Evolutionary conservation across 2,113 vertebrate species (phyloP).

Genomic region (Monopterus albus): DNA sequence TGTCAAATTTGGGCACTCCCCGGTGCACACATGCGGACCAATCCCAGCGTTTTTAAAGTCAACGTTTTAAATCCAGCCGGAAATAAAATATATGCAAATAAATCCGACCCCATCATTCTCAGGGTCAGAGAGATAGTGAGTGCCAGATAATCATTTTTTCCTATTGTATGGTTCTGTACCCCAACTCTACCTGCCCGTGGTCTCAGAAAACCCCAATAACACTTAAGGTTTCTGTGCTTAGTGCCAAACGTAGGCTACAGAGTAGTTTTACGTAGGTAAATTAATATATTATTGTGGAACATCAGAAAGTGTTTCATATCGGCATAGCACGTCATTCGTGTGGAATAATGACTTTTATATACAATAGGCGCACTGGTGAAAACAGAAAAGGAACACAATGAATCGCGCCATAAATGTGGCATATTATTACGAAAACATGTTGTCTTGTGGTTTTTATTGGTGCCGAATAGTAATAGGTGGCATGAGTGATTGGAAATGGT

Average conservation of each 20-base stretch:
- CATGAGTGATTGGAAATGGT: fast-evolving
- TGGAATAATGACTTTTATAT: not conserved
- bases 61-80: not conserved
- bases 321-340: not conserved
- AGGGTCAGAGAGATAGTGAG: too few relatives aligned
- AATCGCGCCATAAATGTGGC: not conserved
- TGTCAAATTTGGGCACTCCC: conserved; percentile 40
- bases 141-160: too few relatives aligned
- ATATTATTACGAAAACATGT: fast-evolving
- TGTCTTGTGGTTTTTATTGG: not conserved
- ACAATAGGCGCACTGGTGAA: not conserved
- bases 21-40: conserved; percentile 19
- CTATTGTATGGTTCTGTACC: too few relatives aligned
- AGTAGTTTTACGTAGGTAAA: not conserved
- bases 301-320: not conserved
- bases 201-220: too few relatives aligned
- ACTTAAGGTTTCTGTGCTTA: too few relatives aligned
- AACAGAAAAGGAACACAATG: not conserved
- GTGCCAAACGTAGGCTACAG: too few relatives aligned
- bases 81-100: too few relatives aligned
- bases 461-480: not conserved
- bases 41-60: conserved; percentile 2
- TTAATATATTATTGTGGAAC: fast-evolving
- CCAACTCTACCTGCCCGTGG: too few relatives aligned
- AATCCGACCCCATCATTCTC: too few relatives aligned